Percentiles rank a stretch among this genome's conserved stretches.
phyloP scores from a whole-genome alignment of 2,113 vertebrate species.

The Plotosus lineatus region DNA sequence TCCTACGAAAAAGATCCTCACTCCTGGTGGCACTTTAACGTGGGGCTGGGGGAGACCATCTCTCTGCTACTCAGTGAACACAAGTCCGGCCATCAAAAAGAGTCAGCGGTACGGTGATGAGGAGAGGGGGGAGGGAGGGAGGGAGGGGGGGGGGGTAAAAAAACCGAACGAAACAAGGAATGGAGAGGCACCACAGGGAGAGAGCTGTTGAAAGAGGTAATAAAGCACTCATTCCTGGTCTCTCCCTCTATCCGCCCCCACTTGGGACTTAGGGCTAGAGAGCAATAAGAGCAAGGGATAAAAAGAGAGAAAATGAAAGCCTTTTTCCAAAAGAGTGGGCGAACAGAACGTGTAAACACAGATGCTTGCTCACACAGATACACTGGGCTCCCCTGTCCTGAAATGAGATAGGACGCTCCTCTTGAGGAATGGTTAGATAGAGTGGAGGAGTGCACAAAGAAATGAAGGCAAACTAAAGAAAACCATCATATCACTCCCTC shows the following conservation, averaged over 20 bases:
- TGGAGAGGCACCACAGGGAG: conserved; percentile 39
- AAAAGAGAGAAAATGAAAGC: conserved; percentile 49
- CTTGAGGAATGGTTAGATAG: conserved; percentile 27
- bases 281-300: conserved; percentile 47
- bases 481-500: conserved; percentile 38
- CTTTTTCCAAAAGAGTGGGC: conserved; percentile 34
- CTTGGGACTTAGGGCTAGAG: conserved; percentile 44
- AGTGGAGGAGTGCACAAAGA: conserved; percentile 33
- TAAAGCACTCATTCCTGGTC: conserved; percentile 48
- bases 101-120: conserved; percentile 1
- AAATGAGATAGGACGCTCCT: conserved; percentile 37
- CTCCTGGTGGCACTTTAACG: conserved; percentile 19
- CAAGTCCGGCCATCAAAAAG: conserved; percentile 22
- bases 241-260: conserved; percentile 43
- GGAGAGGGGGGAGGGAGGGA: not conserved
- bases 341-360: conserved; percentile 32
- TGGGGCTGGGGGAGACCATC: conserved; percentile 34
- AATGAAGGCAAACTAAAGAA: conserved; percentile 43
- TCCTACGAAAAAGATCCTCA: conserved; percentile 14
- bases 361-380: conserved; percentile 13
- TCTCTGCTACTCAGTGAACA: conserved; percentile 28
- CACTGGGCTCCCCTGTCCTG: conserved; percentile 6
- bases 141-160: conserved; percentile 17
- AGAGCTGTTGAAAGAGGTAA: conserved; percentile 48
- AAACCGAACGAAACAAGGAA: conserved; percentile 43